Evolutionary conservation across 2,797 vertebrate genomes (phyloP).

Genomic region (Podarcis siculus): DNA sequence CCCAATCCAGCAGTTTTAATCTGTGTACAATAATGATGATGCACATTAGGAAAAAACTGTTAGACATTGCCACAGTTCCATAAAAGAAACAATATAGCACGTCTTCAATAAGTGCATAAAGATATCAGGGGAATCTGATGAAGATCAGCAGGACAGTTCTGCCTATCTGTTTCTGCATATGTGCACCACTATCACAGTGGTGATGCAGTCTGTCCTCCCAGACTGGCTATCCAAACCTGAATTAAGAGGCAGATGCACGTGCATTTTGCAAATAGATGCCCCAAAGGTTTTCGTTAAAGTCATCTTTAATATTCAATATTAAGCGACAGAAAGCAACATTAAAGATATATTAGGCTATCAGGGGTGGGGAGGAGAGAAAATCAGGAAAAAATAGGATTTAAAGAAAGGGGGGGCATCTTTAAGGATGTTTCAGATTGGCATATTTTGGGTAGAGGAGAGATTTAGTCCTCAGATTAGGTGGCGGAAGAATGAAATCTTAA

Average conservation of each 20-base stretch:
- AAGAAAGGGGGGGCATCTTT: not conserved
- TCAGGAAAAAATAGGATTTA: not conserved
- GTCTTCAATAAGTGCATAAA: not conserved
- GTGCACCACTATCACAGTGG: not conserved
- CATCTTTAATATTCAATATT: not conserved
- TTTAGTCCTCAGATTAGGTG: not conserved
- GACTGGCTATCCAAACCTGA: not conserved
- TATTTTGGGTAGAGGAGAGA: not conserved
- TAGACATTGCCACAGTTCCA: not conserved
- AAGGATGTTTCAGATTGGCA: not conserved
- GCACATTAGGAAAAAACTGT: not conserved
- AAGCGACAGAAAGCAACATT: not conserved
- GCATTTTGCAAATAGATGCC: not conserved
- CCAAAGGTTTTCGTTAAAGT: not conserved
- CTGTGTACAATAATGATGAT: not conserved
- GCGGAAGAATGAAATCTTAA: constrained; percentile 29
- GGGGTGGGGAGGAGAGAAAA: too few relatives aligned
- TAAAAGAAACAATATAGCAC: not conserved
- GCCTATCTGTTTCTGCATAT: not conserved
- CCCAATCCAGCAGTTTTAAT: not conserved
- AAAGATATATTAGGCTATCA: not conserved
- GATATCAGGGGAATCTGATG: too few relatives aligned
- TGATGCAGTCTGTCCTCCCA: not conserved
- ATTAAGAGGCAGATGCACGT: not conserved
- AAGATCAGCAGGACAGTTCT: not conserved